phyloP scores from a whole-genome alignment of 2,113 vertebrate species.

The Anseranas semipalmata region DNA sequence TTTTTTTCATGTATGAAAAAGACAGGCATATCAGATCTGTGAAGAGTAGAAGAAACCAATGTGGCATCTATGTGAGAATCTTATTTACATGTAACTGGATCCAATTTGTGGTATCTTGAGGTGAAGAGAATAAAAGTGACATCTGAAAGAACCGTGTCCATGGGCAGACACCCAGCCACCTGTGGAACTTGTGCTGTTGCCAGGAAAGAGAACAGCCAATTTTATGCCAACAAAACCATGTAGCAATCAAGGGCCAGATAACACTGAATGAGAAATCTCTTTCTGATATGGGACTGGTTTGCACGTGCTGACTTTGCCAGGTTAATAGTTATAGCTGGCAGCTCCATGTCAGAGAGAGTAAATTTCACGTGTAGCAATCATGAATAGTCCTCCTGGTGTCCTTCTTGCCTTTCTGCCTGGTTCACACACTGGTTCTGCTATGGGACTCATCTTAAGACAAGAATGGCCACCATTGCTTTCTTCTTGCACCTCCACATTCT shows the following conservation, averaged over 20 bases:
- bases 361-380: background rate
- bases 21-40: background rate
- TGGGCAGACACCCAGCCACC: background rate
- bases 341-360: background rate
- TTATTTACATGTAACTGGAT: background rate
- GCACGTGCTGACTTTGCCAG: background rate
- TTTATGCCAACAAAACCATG: background rate
- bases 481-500: background rate
- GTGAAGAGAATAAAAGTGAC: background rate
- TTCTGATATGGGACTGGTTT: background rate
- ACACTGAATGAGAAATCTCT: background rate
- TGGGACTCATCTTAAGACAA: background rate
- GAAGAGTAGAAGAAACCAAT: background rate
- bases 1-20: background rate
- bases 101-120: background rate
- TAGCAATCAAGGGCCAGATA: background rate
- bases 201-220: background rate
- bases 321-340: background rate
- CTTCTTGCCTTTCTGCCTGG: background rate
- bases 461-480: background rate
- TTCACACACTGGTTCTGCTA: background rate
- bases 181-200: background rate
- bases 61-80: background rate
- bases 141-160: background rate
- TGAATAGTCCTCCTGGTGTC: background rate